Evolutionary conservation across 2,888 invertebrate species (phyloP).

Genomic region (Eudemis profundana): DNA sequence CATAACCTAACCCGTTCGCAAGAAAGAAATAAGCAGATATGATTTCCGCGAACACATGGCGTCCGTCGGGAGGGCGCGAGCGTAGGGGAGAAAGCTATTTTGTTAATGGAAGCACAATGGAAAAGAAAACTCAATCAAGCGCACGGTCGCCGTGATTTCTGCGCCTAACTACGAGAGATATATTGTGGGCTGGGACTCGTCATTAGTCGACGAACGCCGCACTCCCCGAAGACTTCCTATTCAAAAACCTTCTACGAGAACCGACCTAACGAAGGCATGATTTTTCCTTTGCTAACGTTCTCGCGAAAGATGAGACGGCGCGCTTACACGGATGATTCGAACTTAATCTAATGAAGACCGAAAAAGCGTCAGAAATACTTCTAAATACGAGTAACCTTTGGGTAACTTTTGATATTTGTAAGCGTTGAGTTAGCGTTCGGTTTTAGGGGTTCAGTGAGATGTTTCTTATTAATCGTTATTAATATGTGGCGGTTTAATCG

Average conservation of each 20-base stretch:
- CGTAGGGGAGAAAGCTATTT: constrained; percentile 77
- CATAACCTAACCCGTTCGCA: constrained; percentile 39
- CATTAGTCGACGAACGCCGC: constrained; percentile 74
- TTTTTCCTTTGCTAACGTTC: constrained; percentile 16
- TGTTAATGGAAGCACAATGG: constrained; percentile 82
- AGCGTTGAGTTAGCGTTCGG: constrained; percentile 19
- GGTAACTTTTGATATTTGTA: constrained; percentile 73
- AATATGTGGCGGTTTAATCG: not conserved
- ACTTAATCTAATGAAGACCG: not conserved
- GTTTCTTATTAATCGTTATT: not conserved
- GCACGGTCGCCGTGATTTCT: constrained; percentile 81
- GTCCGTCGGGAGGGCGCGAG: constrained; percentile 60
- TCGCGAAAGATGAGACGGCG: not conserved
- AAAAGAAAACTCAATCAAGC: constrained; percentile 83
- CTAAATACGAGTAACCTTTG: constrained; percentile 67
- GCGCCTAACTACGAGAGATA: constrained; percentile 81
- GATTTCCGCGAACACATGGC: constrained; percentile 77
- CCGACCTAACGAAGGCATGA: constrained; percentile 4
- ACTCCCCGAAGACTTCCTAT: constrained; percentile 53
- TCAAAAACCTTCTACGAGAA: constrained; percentile 25
- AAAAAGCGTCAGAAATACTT: constrained; percentile 57
- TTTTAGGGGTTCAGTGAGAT: constrained; percentile 2
- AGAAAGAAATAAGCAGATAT: constrained; percentile 75
- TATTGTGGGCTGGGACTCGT: constrained; percentile 74
- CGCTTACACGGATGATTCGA: not conserved